Base-by-base conservation (phyloP, 2,113 vertebrate species). In the Syngnathoides biaculeatus region DNA sequence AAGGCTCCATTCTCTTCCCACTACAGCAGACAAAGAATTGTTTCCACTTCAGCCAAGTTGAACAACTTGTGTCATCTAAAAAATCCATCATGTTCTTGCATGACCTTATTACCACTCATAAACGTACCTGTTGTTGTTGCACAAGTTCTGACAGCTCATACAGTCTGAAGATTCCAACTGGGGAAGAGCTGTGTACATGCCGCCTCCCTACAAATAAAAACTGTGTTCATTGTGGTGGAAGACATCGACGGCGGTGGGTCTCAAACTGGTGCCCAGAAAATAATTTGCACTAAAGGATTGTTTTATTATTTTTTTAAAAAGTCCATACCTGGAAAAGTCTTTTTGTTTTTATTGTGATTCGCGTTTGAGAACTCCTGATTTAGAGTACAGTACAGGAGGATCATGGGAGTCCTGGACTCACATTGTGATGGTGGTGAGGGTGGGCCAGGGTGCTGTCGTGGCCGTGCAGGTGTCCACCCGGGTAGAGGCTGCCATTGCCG, bases 91-190 rank as follows among this genome's bases (percentile, higher is more conserved):
- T 17, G 56, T 58, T 19, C 15, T 30, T 26, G 15, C 48, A 50
- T 50, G 20, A n/a, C 9, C 48, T 9, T n/a, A 52, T 8, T n/a
- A 10, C 8, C 20, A 22, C 35, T 40, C 2, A 10, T 19, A 7
- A 20, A 30, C 74, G 75, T 79, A 98, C 97, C 97, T 95, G 89
- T 98, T 99, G 53, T 99, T 99, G 91, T 99, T 98, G 66, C 94
- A 93, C 64, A 96, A 95, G 17, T 98, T 98, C 58, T 98, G 92
- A 86, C 96, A 98, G 84, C 75, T 95, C 80, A 94, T 77, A 50
- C 96, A 97, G 43, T 96, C 94, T 0, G 92, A 67, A 0, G 93
- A 92, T 70, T 98, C 95, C 0, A 88, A 84, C 77, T 94, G 95
- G 0, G 95, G 92, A 12, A 96, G 79, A 0, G 95, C 75, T 0